Evolutionary conservation across 2,113 vertebrate species (phyloP).

Genomic region (Cyprinodon brontotheroides): DNA sequence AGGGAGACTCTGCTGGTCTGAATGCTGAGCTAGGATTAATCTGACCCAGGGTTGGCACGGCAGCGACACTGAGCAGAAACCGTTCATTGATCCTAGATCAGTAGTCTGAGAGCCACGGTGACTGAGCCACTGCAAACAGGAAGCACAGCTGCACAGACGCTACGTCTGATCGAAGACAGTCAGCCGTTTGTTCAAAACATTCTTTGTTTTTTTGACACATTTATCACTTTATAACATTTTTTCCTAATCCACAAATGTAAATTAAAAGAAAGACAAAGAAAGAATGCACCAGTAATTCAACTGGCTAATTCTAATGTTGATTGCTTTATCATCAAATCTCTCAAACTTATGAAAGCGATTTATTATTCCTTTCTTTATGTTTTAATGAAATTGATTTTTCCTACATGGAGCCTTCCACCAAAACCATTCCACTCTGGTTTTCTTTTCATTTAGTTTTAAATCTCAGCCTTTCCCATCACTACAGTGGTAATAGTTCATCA

Average conservation of each 20-base stretch:
- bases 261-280: not conserved
- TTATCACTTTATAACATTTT: not conserved
- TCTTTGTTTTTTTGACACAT: not conserved
- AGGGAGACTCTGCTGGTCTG: conserved; percentile 20
- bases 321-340: not conserved
- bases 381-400: not conserved
- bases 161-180: conserved; percentile 16
- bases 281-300: not conserved
- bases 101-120: conserved; percentile 29
- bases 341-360: not conserved
- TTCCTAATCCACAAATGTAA: not conserved
- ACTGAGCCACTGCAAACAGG: conserved; percentile 10
- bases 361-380: not conserved
- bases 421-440: not conserved
- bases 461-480: no score
- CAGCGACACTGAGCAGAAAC: conserved; percentile 5
- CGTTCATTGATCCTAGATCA: conserved; percentile 45
- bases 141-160: conserved; percentile 41
- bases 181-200: conserved; percentile 13
- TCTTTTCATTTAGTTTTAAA: not conserved
- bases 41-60: conserved; percentile 12
- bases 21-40: conserved; percentile 48
- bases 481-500: no score
- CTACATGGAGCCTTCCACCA: not conserved
- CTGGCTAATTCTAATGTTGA: not conserved